Evolutionary conservation across 2,113 vertebrate genomes (phyloP).

Genomic region (Nesogale talazaci): DNA sequence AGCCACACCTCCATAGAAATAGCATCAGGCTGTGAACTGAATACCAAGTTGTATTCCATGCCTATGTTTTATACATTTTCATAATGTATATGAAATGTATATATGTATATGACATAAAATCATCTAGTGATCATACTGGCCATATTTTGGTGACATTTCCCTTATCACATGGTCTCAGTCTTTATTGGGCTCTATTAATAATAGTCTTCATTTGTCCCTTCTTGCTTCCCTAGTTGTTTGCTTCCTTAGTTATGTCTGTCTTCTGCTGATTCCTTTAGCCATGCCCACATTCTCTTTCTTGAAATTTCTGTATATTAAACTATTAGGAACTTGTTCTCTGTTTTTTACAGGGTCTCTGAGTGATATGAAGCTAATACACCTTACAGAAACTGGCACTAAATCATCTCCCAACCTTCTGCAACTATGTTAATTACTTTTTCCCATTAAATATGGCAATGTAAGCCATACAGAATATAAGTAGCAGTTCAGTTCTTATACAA

Average conservation of each 20-base stretch:
- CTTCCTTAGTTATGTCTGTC: neutral
- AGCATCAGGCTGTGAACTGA: too few relatives aligned
- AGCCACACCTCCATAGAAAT: too few relatives aligned
- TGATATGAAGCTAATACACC: neutral
- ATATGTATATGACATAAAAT: too few relatives aligned
- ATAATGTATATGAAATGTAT: too few relatives aligned
- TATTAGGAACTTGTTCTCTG: neutral
- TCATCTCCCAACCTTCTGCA: constrained; percentile 5
- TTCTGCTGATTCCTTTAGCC: constrained; percentile 20
- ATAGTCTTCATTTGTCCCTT: neutral
- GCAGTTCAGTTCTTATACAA: neutral
- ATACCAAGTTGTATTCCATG: too few relatives aligned
- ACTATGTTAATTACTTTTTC: constrained; percentile 38
- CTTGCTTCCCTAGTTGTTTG: neutral
- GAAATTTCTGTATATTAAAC: constrained; percentile 23
- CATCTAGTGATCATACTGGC: neutral
- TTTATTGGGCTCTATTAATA: neutral
- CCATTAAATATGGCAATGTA: neutral
- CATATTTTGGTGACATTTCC: neutral
- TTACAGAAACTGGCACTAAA: neutral
- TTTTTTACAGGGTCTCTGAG: neutral
- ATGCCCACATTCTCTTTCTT: neutral
- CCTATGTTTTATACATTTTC: too few relatives aligned
- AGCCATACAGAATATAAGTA: neutral
- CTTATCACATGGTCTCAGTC: neutral